Base-by-base conservation (phyloP, 1,140 invertebrate genomes). In the Calycopis cecrops region DNA sequence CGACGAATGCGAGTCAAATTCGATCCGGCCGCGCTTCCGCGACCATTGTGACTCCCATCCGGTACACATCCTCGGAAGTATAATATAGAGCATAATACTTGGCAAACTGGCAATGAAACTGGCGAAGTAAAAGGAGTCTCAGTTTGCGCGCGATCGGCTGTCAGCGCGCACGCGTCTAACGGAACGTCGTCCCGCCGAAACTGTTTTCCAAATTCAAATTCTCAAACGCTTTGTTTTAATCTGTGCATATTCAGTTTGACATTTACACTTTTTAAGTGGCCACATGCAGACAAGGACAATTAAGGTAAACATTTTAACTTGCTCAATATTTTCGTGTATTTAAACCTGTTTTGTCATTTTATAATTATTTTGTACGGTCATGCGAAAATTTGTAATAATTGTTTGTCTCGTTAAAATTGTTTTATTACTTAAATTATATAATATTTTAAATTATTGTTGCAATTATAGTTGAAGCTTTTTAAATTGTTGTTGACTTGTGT, bases 31-130 rank as follows among this genome's bases (percentile, higher is more conserved):
- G 12, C 28, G 9, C 28, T 53, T 53, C 51, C 51, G 51, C 17
- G 12, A 34, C 12, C 33, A 50, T 3, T 34, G 33, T 50, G 14
- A 34, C 33, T 42, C 37, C 37, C 59, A 77, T 69, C 67, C 77
- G 77, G 73, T 58, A 63, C 68, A 68, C 47, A 76, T 77, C 73
- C 76, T 85, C 81, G 81, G 77, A 85, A 81, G 73, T 63, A 59
- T 48, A 65, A 57, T 60, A 51, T 65, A 59, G 49, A 57, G 34
- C 48, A 16, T 59, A 54, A 48, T 55, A 62, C 51, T 74, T 67
- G 51, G 21, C 33, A 53, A 42, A 63, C 67, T 65, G 76, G 60
- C 67, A 71, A 60, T 71, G 64, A 72, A 65, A 65, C 61, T 72
- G 68, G 69, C 56, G 57, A 55, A 71, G 78, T 81, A 79, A 84